These are phyloP conservation scores for Rhizoglyphus robini DNA, from an alignment of 1,140 invertebrate species.

Conservation along the genomic window DNA sequence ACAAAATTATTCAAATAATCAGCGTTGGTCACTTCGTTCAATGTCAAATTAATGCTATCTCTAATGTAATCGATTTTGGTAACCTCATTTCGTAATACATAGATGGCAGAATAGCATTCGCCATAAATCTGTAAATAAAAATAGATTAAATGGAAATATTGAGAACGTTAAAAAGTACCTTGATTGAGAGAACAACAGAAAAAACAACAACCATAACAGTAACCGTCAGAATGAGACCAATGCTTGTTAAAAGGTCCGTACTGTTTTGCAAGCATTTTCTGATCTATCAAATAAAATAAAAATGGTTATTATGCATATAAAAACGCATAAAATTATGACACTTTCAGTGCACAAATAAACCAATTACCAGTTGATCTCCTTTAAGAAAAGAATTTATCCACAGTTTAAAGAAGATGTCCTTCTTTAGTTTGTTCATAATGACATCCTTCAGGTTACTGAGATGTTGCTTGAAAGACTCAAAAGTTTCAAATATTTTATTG, in stretches of 20 bases:
- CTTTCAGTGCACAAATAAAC: no score
- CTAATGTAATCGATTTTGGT: neutral
- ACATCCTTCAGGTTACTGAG: no score
- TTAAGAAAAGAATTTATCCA: neutral
- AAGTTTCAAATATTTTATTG: neutral
- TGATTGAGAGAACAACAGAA: conserved; percentile 2
- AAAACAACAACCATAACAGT: neutral
- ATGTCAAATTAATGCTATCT: conserved; percentile 4
- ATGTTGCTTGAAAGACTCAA: neutral
- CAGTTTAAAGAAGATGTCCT: neutral
- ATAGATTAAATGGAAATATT: neutral
- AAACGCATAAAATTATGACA: neutral
- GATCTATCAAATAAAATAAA: neutral
- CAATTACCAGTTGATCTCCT: conserved; percentile 12
- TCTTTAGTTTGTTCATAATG: neutral
- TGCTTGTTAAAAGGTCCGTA: neutral
- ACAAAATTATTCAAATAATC: neutral
- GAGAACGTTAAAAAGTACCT: neutral
- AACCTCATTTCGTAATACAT: conserved; percentile 6
- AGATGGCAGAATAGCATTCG: neutral
- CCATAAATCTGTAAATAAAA: neutral
- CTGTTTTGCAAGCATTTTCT: neutral
- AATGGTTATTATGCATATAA: neutral
- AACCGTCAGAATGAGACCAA: neutral
- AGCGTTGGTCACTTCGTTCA: neutral